phyloP scores from a whole-genome alignment of 2,797 vertebrate genomes.

The Scolopax rusticola region DNA sequence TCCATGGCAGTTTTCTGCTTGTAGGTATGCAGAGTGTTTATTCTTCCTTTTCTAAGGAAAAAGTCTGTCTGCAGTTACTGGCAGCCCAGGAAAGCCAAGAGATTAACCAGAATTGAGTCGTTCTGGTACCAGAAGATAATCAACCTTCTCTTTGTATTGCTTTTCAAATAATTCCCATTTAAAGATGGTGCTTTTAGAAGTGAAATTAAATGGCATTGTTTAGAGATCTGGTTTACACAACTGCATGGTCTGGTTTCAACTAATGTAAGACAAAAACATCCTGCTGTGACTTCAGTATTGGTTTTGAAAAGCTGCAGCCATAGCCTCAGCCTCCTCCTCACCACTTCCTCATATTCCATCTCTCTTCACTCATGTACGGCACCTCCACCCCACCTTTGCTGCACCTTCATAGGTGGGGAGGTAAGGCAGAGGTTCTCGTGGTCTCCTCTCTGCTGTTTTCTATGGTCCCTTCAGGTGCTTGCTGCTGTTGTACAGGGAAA shows the following conservation, averaged over 20 bases:
- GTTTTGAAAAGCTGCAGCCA: neutral
- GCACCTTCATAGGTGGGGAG: neutral
- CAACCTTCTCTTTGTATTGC: neutral
- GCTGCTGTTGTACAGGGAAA: neutral
- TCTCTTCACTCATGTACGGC: rapidly evolving
- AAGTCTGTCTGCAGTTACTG: neutral
- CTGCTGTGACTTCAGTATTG: neutral
- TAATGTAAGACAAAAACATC: neutral
- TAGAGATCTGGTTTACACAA: neutral
- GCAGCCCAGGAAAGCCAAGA: neutral
- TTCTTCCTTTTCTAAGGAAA: neutral
- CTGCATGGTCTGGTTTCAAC: neutral
- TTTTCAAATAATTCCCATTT: neutral
- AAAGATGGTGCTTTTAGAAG: neutral
- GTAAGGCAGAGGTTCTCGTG: neutral
- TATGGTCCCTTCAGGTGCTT: neutral
- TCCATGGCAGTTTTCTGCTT: neutral
- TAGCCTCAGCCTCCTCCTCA: neutral
- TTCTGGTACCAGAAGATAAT: neutral
- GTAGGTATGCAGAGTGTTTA: neutral
- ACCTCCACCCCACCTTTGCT: neutral
- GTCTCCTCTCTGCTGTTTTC: neutral
- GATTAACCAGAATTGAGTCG: neutral
- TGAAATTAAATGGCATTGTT: neutral
- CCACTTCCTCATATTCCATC: neutral